Evolutionary conservation across 2,888 invertebrate species (phyloP), one percentile per base, ranked within the genome.

Genomic region (Calephelis perditalis): DNA sequence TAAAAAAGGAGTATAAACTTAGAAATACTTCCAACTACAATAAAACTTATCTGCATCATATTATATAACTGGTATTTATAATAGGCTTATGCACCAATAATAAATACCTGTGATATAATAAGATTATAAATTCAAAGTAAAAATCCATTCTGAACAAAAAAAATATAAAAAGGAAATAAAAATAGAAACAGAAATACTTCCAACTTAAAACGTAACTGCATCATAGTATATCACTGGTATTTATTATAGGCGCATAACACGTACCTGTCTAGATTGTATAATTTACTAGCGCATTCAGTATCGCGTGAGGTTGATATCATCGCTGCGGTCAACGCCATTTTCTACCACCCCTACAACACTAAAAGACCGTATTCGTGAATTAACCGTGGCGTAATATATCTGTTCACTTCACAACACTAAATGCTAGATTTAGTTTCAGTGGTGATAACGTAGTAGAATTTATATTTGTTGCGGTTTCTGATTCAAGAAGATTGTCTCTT

Each of bases 291-390:
- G 62, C 61, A 63, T 49, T 57, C 46, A 43, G 62, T 58, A 65
- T 77, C 70, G 76, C 77, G 78, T 77, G 76, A n/a, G 37, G 60
- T 65, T 62, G 76, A 78, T 77, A 75, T 57, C 68, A 77, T 76
- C 77, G 62, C 65, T 70, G 71, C 71, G 69, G 73, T 69, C 70
- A 65, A 64, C 66, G 69, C 67, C 60, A 64, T 63, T 56, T 62
- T 47, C 63, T 54, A 26, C 59, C 60, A 57, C 58, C 60, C 58
- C 52, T 61, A 44, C 56, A 43, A 56, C 58, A 57, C 46, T 45
- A 57, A 62, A 59, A 62, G 58, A 47, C 49, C 56, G 55, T 58
- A 54, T 62, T 5, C 35, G 49, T 15, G 49, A 35, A 26, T 52
- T 52, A 52, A 52, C 49, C 8, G 11, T 26, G 26, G 35, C 10